phyloP scores from a whole-genome alignment of 2,888 invertebrate genomes.

The Dioctria linearis region DNA sequence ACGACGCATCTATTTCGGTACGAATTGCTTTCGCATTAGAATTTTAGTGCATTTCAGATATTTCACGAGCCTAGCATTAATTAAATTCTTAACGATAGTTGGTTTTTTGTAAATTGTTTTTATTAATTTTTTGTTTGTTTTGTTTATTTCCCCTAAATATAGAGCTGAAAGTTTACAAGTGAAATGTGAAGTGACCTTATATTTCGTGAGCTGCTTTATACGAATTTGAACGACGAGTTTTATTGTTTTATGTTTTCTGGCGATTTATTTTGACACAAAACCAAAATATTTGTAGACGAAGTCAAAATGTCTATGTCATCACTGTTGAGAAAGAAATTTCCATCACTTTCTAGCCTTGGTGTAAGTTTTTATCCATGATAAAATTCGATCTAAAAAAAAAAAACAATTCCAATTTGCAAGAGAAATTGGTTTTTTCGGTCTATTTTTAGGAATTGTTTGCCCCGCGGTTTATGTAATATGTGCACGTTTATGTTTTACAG shows the following conservation, averaged over 20 bases:
- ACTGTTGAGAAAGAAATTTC: constrained; percentile 72
- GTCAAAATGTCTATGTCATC: constrained; percentile 60
- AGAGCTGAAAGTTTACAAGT: constrained; percentile 4
- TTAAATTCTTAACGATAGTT: too few species aligned
- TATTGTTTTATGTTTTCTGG: background rate
- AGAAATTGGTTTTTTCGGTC: constrained; percentile 35
- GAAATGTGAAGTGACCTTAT: constrained; percentile 33
- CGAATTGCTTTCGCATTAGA: background rate
- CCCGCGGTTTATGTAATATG: constrained; percentile 53
- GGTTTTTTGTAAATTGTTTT: too few species aligned
- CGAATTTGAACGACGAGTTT: background rate
- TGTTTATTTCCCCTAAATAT: constrained; percentile 14
- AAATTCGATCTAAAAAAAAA: background rate
- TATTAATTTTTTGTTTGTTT: background rate
- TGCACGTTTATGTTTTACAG: constrained; percentile 35
- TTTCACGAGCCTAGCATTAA: constrained; percentile 6
- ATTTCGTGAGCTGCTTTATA: background rate
- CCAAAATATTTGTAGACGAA: background rate
- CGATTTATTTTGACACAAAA: background rate
- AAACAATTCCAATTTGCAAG: constrained; percentile 12
- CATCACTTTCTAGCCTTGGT: constrained; percentile 73
- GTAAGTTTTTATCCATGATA: constrained; percentile 66
- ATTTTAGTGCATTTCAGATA: constrained; percentile 28
- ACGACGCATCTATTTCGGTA: constrained; percentile 50
- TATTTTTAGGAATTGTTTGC: constrained; percentile 57